Evolutionary conservation across 1,140 invertebrate species (phyloP).

Genomic region (Dendrolimus kikuchii): DNA sequence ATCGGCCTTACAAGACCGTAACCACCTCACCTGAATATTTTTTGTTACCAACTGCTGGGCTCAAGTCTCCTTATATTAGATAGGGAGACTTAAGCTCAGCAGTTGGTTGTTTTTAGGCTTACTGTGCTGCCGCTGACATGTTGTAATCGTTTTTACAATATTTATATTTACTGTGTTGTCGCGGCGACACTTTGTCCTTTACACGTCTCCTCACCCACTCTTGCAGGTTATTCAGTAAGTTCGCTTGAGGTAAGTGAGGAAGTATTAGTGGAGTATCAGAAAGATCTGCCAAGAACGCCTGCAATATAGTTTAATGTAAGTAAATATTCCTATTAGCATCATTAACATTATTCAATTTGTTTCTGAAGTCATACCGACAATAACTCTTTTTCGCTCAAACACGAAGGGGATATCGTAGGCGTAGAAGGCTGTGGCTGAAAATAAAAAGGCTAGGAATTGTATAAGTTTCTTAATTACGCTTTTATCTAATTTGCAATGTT

Average conservation of each 20-base stretch:
- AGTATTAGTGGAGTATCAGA: slow-evolving; percentile 46
- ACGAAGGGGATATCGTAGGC: slow-evolving; percentile 37
- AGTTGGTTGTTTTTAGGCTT: background rate
- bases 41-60: no score
- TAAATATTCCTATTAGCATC: background rate
- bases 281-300: slow-evolving; percentile 58
- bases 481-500: no score
- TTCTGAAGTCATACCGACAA: slow-evolving; percentile 28
- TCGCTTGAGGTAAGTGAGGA: slow-evolving; percentile 51
- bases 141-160: background rate
- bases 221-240: slow-evolving; percentile 50
- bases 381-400: slow-evolving; percentile 41
- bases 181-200: slow-evolving; percentile 32
- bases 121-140: no score
- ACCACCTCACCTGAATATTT: no score
- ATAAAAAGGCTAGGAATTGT: slow-evolving; percentile 6
- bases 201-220: slow-evolving; percentile 56
- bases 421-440: slow-evolving; percentile 37
- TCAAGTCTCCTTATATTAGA: no score
- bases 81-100: background rate
- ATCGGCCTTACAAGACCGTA: no score
- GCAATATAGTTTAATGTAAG: slow-evolving; percentile 9
- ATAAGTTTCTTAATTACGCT: background rate
- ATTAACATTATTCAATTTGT: background rate
- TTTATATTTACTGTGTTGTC: slow-evolving; percentile 33